Evolutionary conservation across 2,113 vertebrate species (phyloP).

Genomic region (Campylomormyrus numenius): DNA sequence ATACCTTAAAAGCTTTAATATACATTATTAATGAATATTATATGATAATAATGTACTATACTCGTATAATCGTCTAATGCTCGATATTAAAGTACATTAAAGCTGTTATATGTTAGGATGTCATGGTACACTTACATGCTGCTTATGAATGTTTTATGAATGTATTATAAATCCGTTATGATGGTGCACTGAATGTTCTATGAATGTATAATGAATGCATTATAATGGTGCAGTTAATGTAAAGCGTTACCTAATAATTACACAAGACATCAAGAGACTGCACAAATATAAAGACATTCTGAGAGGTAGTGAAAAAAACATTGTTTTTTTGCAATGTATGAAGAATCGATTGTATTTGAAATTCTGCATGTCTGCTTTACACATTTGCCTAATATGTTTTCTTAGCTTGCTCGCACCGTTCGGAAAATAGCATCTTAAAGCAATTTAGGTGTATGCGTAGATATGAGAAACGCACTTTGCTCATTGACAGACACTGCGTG

Average conservation of each 20-base stretch:
- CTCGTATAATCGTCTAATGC: not conserved
- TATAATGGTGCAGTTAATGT: not conserved
- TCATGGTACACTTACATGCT: not conserved
- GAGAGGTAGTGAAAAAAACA: not conserved
- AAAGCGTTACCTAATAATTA: not conserved
- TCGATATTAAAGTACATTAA: not conserved
- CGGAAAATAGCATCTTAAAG: not conserved
- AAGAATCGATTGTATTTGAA: not conserved
- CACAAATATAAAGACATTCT: not conserved
- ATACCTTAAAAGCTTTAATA: not conserved
- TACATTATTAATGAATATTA: not conserved
- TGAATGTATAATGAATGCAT: not conserved
- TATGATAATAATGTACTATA: not conserved
- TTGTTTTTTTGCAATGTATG: not conserved
- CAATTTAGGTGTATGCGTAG: not conserved
- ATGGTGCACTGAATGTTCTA: not conserved
- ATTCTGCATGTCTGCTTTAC: not conserved
- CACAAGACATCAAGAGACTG: not conserved
- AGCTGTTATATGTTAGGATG: not conserved
- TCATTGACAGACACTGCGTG: not conserved
- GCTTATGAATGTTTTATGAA: not conserved
- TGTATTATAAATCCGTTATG: not conserved
- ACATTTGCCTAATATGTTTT: not conserved
- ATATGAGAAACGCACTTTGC: not conserved
- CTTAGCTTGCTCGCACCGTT: not conserved